These are phyloP conservation scores for Platycheirus albimanus DNA, from an alignment of 2,888 invertebrate genomes.

Conservation along the genomic window DNA sequence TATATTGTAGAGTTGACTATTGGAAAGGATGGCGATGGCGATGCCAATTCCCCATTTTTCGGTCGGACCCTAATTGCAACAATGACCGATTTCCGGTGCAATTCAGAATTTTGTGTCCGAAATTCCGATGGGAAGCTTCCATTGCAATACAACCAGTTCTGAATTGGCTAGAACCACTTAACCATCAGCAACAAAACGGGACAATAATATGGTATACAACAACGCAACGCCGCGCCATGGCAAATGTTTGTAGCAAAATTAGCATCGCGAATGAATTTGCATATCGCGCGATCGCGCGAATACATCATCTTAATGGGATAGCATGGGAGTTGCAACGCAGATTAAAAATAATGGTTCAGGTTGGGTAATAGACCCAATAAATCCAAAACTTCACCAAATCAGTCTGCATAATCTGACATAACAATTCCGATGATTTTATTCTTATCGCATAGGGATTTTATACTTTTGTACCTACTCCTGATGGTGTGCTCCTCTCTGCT, in stretches of 20 bases:
- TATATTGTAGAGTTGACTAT: conserved; percentile 2
- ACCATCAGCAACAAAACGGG: conserved; percentile 22
- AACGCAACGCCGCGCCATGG: not conserved
- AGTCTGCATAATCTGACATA: conserved; percentile 68
- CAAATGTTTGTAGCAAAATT: conserved; percentile 42
- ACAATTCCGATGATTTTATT: conserved; percentile 69
- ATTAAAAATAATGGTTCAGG: conserved; percentile 45
- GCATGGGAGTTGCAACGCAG: conserved; percentile 39
- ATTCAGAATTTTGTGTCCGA: conserved; percentile 23
- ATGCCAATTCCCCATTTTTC: not conserved
- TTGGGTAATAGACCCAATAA: conserved; percentile 72
- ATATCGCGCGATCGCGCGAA: conserved; percentile 70
- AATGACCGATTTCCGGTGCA: conserved; percentile 58
- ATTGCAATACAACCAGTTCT: not conserved
- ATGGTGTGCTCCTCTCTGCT: not conserved
- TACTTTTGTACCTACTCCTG: not conserved
- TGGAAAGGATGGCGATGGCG: not conserved
- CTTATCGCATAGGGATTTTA: conserved; percentile 51
- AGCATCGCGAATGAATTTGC: conserved; percentile 63
- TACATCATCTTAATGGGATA: conserved; percentile 71
- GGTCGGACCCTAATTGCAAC: conserved; percentile 27
- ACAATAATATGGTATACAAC: not conserved
- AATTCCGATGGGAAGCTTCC: not conserved
- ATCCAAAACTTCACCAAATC: conserved; percentile 68
- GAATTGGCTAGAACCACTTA: conserved; percentile 18